Evolutionary conservation across 1,140 invertebrate genomes (phyloP).

Genomic region (Luehdorfia chinensis): DNA sequence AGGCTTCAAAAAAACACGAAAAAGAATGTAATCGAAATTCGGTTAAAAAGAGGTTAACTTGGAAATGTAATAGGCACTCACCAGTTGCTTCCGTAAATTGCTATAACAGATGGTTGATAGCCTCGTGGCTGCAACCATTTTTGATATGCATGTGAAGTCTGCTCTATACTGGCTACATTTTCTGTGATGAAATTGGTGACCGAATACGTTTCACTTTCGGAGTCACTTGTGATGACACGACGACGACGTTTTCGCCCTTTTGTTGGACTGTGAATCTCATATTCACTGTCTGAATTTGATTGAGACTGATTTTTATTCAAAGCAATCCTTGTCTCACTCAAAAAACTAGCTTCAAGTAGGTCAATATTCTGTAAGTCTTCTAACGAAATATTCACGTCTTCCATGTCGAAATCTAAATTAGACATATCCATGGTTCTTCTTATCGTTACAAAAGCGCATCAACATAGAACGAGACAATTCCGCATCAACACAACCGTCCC

Average conservation of each 20-base stretch:
- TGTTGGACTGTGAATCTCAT: slow-evolving; percentile 14
- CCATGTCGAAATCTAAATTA: slow-evolving; percentile 16
- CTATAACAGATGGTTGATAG: slow-evolving; percentile 16
- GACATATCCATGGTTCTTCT: slow-evolving; percentile 21
- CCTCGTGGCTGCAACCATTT: slow-evolving; percentile 17
- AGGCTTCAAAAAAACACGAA: background rate
- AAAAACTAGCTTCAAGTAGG: slow-evolving; percentile 18
- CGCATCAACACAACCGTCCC: slow-evolving; percentile 13
- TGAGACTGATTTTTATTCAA: slow-evolving; percentile 4
- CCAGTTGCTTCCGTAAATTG: slow-evolving; percentile 21
- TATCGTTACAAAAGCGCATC: slow-evolving; percentile 6
- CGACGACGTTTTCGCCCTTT: slow-evolving; percentile 18
- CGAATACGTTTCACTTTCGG: slow-evolving; percentile 15
- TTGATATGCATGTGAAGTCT: slow-evolving; percentile 6
- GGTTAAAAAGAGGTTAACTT: background rate
- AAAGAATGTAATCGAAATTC: slow-evolving; percentile 8
- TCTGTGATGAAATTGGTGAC: slow-evolving; percentile 13
- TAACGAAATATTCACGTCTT: slow-evolving; percentile 15
- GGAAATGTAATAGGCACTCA: slow-evolving; percentile 6
- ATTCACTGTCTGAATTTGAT: slow-evolving; percentile 5
- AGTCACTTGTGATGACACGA: slow-evolving; percentile 17
- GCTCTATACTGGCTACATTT: background rate
- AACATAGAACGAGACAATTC: background rate
- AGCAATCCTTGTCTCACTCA: slow-evolving; percentile 12
- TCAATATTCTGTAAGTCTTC: slow-evolving; percentile 21